Evolutionary conservation across 37 sponge, comb jelly and placozoan species (phyloP).

Genomic region (Beroe ovata): DNA sequence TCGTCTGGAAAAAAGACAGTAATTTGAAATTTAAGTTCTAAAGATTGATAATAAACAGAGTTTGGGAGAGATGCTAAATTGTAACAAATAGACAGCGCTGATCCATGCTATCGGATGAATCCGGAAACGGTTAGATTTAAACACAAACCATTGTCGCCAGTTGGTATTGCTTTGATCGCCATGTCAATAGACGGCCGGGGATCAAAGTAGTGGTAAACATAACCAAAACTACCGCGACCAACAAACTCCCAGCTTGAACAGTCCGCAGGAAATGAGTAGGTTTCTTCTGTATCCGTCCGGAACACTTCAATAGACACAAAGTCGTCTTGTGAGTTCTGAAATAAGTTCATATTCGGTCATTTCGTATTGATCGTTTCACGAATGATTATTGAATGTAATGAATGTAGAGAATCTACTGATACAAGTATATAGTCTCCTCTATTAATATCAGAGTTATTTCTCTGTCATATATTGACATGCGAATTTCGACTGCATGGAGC

Average conservation of each 20-base stretch:
- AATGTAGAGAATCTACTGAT: too few species aligned
- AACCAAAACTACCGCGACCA: conserved; percentile 10
- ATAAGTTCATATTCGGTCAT: background rate
- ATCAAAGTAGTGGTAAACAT: conserved; percentile 11
- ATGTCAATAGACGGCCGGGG: background rate
- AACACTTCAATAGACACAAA: background rate
- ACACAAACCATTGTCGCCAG: background rate
- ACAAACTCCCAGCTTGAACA: background rate
- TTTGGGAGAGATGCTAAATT: too few species aligned
- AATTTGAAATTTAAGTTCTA: too few species aligned
- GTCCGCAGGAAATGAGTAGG: background rate
- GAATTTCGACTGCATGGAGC: background rate
- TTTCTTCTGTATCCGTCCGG: background rate
- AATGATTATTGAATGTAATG: background rate
- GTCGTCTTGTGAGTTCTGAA: conserved; percentile 36
- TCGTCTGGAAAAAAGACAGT: background rate
- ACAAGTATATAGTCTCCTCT: too few species aligned
- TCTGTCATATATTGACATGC: background rate
- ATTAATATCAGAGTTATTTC: background rate
- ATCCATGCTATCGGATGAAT: too few species aligned
- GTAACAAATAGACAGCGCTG: too few species aligned
- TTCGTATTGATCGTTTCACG: too few species aligned
- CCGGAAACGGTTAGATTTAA: too few species aligned
- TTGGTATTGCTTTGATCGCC: conserved; percentile 2
- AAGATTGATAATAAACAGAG: too few species aligned